Evolutionary conservation across 2,888 invertebrate species (phyloP), one percentile per base, ranked within the genome.

Genomic region (Galerucella calmariensis): DNA sequence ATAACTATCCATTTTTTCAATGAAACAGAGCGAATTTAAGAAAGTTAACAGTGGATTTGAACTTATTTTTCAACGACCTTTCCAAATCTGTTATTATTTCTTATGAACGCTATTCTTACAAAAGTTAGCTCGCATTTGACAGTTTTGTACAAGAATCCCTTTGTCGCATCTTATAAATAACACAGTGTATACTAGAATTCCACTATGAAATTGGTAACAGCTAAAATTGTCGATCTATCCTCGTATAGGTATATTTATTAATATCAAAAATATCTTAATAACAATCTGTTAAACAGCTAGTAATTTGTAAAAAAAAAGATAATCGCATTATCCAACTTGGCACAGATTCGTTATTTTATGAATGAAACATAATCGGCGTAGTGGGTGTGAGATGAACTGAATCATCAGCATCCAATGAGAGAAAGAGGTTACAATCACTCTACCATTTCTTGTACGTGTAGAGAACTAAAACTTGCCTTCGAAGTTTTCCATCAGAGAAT

Each of bases 261-360:
- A 35, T 46, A 12, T 8, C 4, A 9, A 62, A 62, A 62, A 62
- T 14, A 63, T 63, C 41, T 20, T 46, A 46, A 61, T 61, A 14
- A 61, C 20, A 24, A 56, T 56, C 56, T 56, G 9, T 20, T 56
- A 20, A 27, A n/a, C 14, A 20, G n/a, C 16, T 10, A 14, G 16
- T 35, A 27, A 62, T 35, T 16, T 62, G 61, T 35, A 41, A 41
- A 63, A 63, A 41, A 44, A 41, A 41, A 16, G 16, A 63, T 72
- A 70, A 72, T 71, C 72, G 20, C 10, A 56, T 56, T 56, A 74
- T 67, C 61, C 16, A 70, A 77, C 58, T 77, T 78, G 77, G 76
- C 77, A 77, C 79, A 79, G 77, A 77, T 79, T 76, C 77, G 67
- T 67, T 72, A 20, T 73, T 79, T 27, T 76, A 79, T 79, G 79